These are phyloP conservation scores for Brevimyrus niger DNA, from an alignment of 2,113 vertebrate genomes.

Conservation along the genomic window DNA sequence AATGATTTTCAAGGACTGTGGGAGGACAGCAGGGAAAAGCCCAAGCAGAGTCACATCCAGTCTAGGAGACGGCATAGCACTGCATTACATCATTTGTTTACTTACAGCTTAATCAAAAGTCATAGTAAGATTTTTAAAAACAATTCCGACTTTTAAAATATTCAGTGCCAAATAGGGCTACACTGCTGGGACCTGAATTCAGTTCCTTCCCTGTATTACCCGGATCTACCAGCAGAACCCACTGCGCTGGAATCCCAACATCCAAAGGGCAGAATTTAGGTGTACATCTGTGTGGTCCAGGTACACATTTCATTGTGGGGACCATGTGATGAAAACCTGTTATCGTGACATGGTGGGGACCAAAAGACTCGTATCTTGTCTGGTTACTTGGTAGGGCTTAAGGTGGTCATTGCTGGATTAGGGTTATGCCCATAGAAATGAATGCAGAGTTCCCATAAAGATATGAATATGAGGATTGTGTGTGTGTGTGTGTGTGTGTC, in stretches of 20 bases:
- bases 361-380: background rate
- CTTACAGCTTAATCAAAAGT: background rate
- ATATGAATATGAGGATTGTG: background rate
- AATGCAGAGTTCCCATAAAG: background rate
- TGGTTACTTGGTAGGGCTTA: background rate
- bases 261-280: background rate
- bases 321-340: background rate
- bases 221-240: background rate
- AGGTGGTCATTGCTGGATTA: background rate
- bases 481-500: no score
- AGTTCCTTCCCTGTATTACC: background rate
- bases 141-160: background rate
- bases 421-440: background rate
- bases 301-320: background rate
- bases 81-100: background rate
- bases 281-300: no score
- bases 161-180: background rate
- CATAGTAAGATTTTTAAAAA: background rate
- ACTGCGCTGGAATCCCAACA: background rate
- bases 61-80: background rate
- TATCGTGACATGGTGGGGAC: background rate
- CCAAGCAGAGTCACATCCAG: background rate
- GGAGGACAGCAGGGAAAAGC: background rate
- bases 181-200: background rate
- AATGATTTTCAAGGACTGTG: conserved; percentile 5